These are phyloP conservation scores for Drosophila orena DNA, from an alignment of 1,140 invertebrate species.

Conservation along the genomic window DNA sequence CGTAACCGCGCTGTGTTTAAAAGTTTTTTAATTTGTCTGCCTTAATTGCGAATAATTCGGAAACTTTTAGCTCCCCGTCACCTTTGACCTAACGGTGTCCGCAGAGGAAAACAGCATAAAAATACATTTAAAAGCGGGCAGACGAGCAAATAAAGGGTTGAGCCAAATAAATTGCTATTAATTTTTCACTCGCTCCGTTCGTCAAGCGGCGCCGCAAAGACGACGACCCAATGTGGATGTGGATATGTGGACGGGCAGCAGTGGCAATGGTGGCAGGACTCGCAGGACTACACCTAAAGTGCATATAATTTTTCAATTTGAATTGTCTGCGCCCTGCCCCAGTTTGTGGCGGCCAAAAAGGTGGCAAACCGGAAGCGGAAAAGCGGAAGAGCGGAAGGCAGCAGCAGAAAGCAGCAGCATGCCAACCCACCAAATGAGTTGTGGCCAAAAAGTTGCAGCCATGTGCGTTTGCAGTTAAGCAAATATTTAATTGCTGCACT, in stretches of 20 bases:
- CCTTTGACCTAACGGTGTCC: conserved; percentile 58
- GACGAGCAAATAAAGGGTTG: conserved; percentile 14
- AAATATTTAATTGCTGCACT: conserved; percentile 85
- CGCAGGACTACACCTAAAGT: conserved; percentile 74
- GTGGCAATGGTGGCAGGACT: background rate
- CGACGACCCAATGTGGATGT: conserved; percentile 33
- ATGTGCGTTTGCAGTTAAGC: conserved; percentile 69
- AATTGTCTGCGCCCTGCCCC: conserved; percentile 57
- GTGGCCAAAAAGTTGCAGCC: conserved; percentile 79
- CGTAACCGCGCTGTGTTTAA: conserved; percentile 6
- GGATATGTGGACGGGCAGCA: conserved; percentile 8
- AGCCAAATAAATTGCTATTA: conserved; percentile 83
- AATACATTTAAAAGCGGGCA: conserved; percentile 59
- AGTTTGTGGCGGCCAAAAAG: conserved; percentile 68
- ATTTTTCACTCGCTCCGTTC: conserved; percentile 77
- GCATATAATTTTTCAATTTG: conserved; percentile 85
- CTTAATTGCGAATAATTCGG: conserved; percentile 81
- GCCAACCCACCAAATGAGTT: conserved; percentile 71
- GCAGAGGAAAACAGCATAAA: conserved; percentile 39
- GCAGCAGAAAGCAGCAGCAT: too few species aligned
- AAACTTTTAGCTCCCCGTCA: conserved; percentile 57
- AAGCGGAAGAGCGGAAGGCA: background rate
- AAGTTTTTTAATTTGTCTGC: conserved; percentile 79
- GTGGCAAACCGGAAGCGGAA: conserved; percentile 56
- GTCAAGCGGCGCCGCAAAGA: conserved; percentile 77